Evolutionary conservation across 2,797 vertebrate genomes (phyloP).

Genomic region (Zalophus californianus): DNA sequence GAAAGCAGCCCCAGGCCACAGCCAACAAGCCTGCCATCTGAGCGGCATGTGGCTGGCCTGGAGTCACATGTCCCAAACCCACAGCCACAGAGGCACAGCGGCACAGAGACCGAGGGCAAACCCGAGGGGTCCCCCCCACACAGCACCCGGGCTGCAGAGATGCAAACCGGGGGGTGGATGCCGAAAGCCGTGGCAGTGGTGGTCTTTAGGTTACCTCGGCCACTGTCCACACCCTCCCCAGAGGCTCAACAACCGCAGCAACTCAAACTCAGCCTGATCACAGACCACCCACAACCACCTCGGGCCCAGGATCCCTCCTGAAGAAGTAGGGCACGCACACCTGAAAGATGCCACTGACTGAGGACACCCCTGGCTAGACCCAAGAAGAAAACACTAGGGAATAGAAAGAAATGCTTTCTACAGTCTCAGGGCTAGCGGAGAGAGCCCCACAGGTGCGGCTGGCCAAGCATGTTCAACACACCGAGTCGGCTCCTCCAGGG

Average conservation of each 20-base stretch:
- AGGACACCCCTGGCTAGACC: not conserved
- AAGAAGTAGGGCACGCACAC: not conserved
- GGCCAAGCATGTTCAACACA: not conserved
- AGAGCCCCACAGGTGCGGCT: not conserved
- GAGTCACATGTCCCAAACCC: not conserved
- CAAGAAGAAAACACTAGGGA: not conserved
- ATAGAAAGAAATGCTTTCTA: fast-evolving
- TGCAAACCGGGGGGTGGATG: too few species aligned
- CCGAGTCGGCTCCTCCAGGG: not conserved
- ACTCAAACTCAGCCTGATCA: not conserved
- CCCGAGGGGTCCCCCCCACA: too few species aligned
- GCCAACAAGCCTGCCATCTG: not conserved
- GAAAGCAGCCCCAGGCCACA: not conserved
- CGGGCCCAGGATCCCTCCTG: not conserved
- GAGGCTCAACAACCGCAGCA: not conserved
- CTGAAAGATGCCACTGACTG: fast-evolving
- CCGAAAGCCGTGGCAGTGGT: not conserved
- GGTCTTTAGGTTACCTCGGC: not conserved
- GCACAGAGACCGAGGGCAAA: not conserved
- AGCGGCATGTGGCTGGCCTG: not conserved
- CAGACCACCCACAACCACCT: not conserved
- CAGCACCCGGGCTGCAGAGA: too few species aligned
- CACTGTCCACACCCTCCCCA: not conserved
- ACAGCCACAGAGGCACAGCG: not conserved
- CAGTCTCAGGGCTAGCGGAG: not conserved